phyloP scores from a whole-genome alignment of 2,113 vertebrate genomes.

The Festucalex cinctus region DNA sequence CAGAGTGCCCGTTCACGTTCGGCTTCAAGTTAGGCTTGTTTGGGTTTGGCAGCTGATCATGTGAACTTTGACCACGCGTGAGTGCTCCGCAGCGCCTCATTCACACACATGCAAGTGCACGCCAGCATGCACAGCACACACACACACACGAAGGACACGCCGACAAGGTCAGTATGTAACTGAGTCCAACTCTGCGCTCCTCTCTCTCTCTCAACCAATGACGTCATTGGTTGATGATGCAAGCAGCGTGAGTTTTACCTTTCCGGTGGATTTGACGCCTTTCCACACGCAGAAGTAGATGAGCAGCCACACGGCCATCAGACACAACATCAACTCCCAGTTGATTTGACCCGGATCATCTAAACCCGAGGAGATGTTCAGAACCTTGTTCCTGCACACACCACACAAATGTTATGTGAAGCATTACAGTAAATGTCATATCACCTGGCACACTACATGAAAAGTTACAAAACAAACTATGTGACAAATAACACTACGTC shows the following conservation, averaged over 20 bases:
- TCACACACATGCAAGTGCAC: not conserved
- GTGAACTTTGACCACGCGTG: not conserved
- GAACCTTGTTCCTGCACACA: slow-evolving; percentile 72
- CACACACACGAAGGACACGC: not conserved
- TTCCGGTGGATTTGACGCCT: slow-evolving; percentile 80
- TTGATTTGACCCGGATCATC: slow-evolving; percentile 65
- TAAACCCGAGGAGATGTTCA: slow-evolving; percentile 75
- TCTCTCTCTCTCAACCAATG: not conserved
- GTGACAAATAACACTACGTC: not conserved
- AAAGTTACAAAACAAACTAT: too few species aligned
- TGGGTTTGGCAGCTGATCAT: not conserved
- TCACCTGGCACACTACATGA: not conserved
- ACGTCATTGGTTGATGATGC: not conserved
- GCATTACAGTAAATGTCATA: too few species aligned
- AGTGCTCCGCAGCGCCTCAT: not conserved
- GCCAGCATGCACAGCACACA: not conserved
- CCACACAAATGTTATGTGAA: not conserved
- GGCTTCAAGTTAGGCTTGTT: not conserved
- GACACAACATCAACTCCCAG: slow-evolving; percentile 76
- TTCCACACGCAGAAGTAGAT: slow-evolving; percentile 84
- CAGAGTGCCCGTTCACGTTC: not conserved
- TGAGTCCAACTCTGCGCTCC: not conserved
- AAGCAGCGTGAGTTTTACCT: slow-evolving; percentile 54
- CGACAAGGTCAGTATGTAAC: not conserved
- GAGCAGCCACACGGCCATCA: slow-evolving; percentile 75